Conservation (phyloP, 1,140 invertebrate genomes). For the Archivesica marissinica region DNA sequence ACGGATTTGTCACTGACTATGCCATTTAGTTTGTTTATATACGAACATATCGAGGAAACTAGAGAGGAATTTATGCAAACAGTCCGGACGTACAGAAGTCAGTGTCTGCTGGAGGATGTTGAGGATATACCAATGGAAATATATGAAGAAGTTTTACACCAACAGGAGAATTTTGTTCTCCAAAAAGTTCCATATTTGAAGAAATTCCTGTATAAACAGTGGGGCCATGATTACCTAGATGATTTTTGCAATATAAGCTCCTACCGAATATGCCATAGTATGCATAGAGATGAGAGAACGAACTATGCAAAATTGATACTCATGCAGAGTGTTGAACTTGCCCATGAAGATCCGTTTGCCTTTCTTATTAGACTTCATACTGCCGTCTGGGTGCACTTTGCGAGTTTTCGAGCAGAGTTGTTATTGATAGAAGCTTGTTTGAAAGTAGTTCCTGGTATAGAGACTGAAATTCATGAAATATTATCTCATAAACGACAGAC, state of each 20-base stretch:
- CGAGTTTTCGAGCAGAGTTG: conserved; percentile 7
- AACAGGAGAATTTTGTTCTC: conserved; percentile 3
- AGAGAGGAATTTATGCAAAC: conserved; percentile 13
- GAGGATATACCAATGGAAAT: neutral
- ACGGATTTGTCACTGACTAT: conserved; percentile 9
- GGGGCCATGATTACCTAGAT: conserved; percentile 29
- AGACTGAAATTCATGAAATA: neutral
- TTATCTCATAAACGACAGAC: neutral
- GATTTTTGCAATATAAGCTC: conserved; percentile 43
- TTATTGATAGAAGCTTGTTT: neutral
- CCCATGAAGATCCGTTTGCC: neutral
- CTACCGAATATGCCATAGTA: neutral
- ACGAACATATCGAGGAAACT: conserved; percentile 17
- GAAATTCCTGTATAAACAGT: neutral
- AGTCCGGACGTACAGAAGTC: neutral
- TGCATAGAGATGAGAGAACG: neutral
- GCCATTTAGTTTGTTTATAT: conserved; percentile 35
- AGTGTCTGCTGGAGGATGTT: neutral
- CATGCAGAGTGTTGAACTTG: neutral
- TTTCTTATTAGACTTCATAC: conserved; percentile 2
- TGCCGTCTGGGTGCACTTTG: neutral
- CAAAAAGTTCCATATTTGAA: neutral
- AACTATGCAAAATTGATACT: neutral
- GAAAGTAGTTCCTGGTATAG: neutral
- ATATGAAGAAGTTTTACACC: neutral